Conservation (phyloP, 2,113 vertebrate species). For the Plecturocebus donacophilus region DNA sequence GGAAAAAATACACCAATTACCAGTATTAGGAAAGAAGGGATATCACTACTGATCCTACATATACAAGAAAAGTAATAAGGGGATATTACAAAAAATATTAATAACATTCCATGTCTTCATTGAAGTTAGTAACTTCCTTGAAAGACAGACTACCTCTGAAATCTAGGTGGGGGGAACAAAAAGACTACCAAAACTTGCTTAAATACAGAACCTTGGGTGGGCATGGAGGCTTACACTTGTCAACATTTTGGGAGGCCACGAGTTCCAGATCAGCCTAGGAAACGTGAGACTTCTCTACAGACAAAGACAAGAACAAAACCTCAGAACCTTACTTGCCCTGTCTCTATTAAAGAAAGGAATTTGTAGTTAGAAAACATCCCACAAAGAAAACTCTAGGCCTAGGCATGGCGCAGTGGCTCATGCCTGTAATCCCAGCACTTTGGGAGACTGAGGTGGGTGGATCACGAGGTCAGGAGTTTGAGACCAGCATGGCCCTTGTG, state of each 20-base stretch:
- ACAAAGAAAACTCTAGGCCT: background rate
- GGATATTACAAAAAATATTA: background rate
- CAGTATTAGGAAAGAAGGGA: background rate
- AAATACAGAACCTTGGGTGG: background rate
- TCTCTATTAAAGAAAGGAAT: conserved; percentile 19
- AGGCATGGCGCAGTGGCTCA: background rate
- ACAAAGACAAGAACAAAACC: too few relatives aligned
- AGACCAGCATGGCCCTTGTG: background rate
- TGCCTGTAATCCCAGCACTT: background rate
- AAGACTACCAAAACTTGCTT: background rate
- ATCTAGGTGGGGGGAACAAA: too few relatives aligned
- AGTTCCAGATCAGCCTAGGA: background rate
- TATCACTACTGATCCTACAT: background rate
- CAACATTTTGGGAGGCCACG: background rate
- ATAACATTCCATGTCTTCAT: background rate
- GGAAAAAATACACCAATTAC: background rate
- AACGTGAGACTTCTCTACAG: background rate
- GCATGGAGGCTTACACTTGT: background rate
- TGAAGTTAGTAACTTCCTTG: background rate
- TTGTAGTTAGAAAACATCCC: conserved; percentile 13
- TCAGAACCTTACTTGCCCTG: background rate
- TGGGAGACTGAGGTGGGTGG: background rate
- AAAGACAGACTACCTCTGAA: background rate
- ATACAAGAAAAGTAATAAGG: background rate
- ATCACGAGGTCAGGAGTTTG: background rate